Conservation (phyloP, 2,113 vertebrate genomes). For the Psittacula cyanocephala region DNA sequence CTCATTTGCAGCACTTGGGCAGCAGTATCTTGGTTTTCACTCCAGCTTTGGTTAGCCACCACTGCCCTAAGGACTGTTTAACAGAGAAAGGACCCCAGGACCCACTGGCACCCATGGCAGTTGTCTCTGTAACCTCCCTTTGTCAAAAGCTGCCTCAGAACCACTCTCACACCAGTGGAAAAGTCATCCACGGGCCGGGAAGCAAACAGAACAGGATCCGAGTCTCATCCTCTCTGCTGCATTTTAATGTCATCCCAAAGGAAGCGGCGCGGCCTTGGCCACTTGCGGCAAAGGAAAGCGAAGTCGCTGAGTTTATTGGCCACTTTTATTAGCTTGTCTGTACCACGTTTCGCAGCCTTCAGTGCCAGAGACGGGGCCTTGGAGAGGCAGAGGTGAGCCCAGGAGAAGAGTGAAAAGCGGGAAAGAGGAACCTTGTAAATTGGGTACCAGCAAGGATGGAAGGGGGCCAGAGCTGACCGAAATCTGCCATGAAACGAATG, state of each 20-base stretch:
- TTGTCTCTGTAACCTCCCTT: background rate
- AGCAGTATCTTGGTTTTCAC: background rate
- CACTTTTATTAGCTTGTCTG: background rate
- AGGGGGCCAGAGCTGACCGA: background rate
- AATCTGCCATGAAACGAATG: background rate
- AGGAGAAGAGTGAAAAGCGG: background rate
- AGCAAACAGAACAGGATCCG: background rate
- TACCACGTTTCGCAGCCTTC: background rate
- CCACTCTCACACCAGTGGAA: background rate
- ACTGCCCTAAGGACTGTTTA: background rate
- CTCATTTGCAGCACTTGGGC: background rate
- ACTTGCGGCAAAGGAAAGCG: background rate
- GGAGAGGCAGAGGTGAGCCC: background rate
- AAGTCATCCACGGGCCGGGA: background rate
- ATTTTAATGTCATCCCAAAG: background rate
- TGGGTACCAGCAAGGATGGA: background rate
- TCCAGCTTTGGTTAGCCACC: background rate
- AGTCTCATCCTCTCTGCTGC: background rate
- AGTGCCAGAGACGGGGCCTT: background rate
- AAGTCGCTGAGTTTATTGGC: background rate
- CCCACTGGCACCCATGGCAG: rapidly evolving
- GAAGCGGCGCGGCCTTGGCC: background rate
- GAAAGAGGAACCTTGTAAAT: background rate
- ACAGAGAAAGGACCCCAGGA: background rate
- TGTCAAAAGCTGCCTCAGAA: background rate